Conservation (phyloP, 2,113 vertebrate species). For the Podiceps cristatus region DNA sequence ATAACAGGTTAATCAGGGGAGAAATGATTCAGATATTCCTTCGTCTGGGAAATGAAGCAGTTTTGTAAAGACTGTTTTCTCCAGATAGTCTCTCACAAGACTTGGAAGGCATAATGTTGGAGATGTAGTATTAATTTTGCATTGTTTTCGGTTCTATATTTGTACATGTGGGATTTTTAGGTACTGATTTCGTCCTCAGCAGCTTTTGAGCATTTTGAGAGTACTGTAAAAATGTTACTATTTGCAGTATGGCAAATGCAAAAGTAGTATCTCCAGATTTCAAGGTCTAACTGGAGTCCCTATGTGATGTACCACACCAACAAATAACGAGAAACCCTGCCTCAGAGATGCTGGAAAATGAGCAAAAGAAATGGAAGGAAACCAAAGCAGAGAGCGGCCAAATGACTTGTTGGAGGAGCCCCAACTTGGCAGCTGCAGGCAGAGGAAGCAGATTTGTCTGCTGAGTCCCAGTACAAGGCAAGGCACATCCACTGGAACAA, state of each 20-base stretch:
- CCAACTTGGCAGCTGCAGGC: neutral
- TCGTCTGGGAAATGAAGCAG: neutral
- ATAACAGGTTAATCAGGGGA: neutral
- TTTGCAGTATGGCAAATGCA: neutral
- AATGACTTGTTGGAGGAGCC: neutral
- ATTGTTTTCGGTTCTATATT: neutral
- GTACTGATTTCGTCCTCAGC: neutral
- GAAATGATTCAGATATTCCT: neutral
- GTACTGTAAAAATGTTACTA: neutral
- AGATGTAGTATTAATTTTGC: neutral
- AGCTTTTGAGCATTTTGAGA: neutral
- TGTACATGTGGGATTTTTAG: neutral
- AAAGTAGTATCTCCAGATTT: neutral
- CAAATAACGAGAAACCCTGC: neutral
- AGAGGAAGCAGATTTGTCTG: neutral
- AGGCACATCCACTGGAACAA: accelerated
- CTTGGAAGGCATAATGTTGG: neutral
- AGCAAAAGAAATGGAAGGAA: neutral
- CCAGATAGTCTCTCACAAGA: neutral
- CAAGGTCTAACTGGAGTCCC: neutral
- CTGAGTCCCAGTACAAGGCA: neutral
- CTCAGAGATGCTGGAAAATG: neutral
- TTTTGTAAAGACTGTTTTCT: neutral
- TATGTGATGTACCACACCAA: neutral
- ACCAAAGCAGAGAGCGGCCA: neutral